These are phyloP conservation scores for Teleogryllus occipitalis DNA, from an alignment of 1,140 invertebrate genomes.

Conservation along the genomic window DNA sequence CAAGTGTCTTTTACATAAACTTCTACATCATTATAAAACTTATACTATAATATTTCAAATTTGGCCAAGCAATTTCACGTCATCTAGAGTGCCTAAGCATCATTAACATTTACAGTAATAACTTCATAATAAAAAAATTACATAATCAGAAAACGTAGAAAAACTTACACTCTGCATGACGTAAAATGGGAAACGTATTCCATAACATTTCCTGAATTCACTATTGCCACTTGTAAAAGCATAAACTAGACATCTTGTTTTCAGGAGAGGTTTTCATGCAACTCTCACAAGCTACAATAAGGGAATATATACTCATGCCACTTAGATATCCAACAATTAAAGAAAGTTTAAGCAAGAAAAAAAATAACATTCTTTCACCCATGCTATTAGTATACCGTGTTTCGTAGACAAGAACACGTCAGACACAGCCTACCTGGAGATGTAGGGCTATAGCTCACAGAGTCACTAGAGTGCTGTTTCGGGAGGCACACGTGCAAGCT, in stretches of 20 bases:
- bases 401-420: slow-evolving; percentile 11
- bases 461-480: slow-evolving; percentile 43
- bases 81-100: too few relatives aligned
- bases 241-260: not conserved
- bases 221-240: too few relatives aligned
- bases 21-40: too few relatives aligned
- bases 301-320: not conserved
- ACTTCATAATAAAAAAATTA: too few relatives aligned
- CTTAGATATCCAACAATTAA: not conserved
- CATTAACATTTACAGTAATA: too few relatives aligned
- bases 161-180: too few relatives aligned
- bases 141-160: too few relatives aligned
- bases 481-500: slow-evolving; percentile 37
- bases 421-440: slow-evolving; percentile 38
- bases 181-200: too few relatives aligned
- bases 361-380: not conserved
- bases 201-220: too few relatives aligned
- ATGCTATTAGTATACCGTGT: not conserved
- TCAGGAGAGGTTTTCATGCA: not conserved
- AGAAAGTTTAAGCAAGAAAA: not conserved
- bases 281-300: not conserved
- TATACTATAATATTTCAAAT: too few relatives aligned
- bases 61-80: too few relatives aligned
- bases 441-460: slow-evolving; percentile 41
- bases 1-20: too few relatives aligned